Base-by-base conservation (phyloP, 2,888 invertebrate genomes). In the Morpho deidamia region DNA sequence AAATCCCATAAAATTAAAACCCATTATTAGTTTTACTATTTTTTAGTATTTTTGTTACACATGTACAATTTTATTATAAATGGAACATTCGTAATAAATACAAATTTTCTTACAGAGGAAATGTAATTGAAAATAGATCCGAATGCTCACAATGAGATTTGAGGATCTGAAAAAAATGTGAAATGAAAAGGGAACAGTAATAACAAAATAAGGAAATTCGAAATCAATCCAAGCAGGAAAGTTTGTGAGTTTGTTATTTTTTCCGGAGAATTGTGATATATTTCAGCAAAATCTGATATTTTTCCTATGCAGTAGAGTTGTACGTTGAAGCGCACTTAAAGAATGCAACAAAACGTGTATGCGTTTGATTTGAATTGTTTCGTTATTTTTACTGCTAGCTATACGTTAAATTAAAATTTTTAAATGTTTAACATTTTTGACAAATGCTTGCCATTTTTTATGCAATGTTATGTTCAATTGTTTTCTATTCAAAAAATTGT, bases 221-320 rank as follows among this genome's bases (percentile, higher is more conserved):
- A 8, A 56, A 59, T 53, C 55, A 53, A 57, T 55, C 55, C 56
- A 46, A 56, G 37, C 45, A 49, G 53, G 55, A 53, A 58, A 51
- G 51, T 48, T 55, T 53, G 53, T 53, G 56, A 49, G 55, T 60
- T 51, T 51, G 53, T 61, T 55, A 61, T 59, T 57, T 56, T 53
- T 44, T 59, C 53, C 51, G n/a, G 53, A 52, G 42, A 44, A 42
- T 11, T 43, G 32, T 44, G 41, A 14, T 44, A 43, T 45, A 58
- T 51, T 55, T 58, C 46, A 61, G 50, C 44, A 49, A 51, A 23
- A 40, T 48, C 50, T 46, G 32, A 55, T 44, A 44, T 47, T 58
- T 40, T 23, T 46, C 23, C 5, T 23, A 11, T 42, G 23, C 34
- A 44, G 44, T 42, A n/a, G 44, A 11, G 41, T 12, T 10, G 11